Evolutionary conservation across 1,140 invertebrate species (phyloP), one percentile per base, ranked within the genome.

Genomic region (Zelostemma sp.): DNA sequence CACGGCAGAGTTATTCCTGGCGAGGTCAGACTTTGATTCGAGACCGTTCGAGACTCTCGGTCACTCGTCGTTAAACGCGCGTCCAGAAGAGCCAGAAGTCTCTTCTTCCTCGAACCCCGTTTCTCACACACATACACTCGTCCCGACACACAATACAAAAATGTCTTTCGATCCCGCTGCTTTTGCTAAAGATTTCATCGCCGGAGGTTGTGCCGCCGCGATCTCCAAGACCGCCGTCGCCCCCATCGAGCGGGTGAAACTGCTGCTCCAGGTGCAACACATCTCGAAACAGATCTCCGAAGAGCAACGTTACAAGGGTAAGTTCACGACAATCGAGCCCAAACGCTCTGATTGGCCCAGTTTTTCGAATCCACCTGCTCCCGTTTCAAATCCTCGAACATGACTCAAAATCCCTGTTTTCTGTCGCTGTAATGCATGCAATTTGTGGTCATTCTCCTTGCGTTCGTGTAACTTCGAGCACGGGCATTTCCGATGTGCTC

Each of bases 221-320:
- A 89, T 95, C 43, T 94, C 94, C 12, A 96, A 96, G 80, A 95
- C 94, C 12, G 88, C 91, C 9, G 93, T 94, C 15, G 93, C 93
- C 6, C 93, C 95, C 0, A 96, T 97, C 75, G 95, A 97, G 84
- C 88, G 95, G 78, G 94, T 97, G 18, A 97, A 97, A 81, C 86
- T 97, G 38, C 88, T 97, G 49, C 89, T 97, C 48, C 95, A 95
- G 85, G 93, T 95, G 57, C 94, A 95, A 86, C 92, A 94, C 85
- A 91, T 93, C 50, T 93, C 90, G 70, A 94, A 94, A 87, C 92
- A 95, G 84, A 95, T 96, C 75, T 57, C 92, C 11, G 90, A 87
- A 57, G 91, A 94, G 50, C 85, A 93, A 73, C 89, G 90, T 75
- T 95, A 95, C 85, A 95, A 95, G 89, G 93, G 93, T 93, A 76